These are phyloP conservation scores for Geophilus truncorum DNA, from an alignment of 2,888 invertebrate genomes.

Conservation along the genomic window DNA sequence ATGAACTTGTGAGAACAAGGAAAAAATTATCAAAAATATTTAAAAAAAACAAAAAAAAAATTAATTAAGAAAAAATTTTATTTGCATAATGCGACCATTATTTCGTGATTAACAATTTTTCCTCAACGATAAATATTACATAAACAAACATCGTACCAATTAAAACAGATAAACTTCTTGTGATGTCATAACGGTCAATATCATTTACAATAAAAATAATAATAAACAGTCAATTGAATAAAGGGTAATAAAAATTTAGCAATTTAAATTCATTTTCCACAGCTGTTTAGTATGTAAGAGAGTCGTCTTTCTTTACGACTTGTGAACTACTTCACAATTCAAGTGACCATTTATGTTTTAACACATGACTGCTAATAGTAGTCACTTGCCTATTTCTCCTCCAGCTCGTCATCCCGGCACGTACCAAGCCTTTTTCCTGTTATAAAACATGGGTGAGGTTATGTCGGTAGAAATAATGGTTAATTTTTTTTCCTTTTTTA, in stretches of 20 bases:
- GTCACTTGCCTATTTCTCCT: neutral
- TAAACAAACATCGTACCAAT: neutral
- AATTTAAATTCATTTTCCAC: neutral
- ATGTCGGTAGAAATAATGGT: neutral
- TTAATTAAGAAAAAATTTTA: neutral
- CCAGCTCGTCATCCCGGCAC: neutral
- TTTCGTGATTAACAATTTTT: neutral
- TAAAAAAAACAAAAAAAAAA: neutral
- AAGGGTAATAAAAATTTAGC: neutral
- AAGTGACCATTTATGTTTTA: slow-evolving; percentile 27
- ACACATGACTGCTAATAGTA: slow-evolving; percentile 18
- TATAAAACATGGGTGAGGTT: slow-evolving; percentile 20
- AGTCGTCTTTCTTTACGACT: neutral
- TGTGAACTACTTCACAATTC: slow-evolving; percentile 25
- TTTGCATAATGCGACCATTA: neutral
- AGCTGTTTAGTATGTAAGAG: slow-evolving; percentile 3
- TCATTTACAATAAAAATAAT: too few relatives aligned
- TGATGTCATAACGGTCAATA: neutral
- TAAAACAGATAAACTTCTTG: neutral
- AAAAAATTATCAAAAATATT: neutral
- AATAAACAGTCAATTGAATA: too few relatives aligned
- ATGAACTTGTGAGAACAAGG: slow-evolving; percentile 10
- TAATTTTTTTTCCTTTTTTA: neutral
- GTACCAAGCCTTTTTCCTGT: slow-evolving; percentile 17
- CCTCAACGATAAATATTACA: neutral